Evolutionary conservation across 2,888 invertebrate genomes (phyloP).

Genomic region (Phasia obesa): DNA sequence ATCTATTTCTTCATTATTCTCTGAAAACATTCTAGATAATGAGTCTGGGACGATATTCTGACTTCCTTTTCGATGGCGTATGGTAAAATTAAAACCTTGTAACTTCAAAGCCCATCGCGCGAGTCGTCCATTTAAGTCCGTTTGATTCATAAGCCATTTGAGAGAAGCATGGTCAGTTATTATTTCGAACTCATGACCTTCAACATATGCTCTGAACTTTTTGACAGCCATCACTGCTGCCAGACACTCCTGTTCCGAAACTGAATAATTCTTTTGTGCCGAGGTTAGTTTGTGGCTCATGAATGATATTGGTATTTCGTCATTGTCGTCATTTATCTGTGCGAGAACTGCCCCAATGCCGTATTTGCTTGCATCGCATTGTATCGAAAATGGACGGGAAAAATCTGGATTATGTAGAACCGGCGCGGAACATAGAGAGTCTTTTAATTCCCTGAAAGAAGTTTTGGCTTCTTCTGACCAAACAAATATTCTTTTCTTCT

Average conservation of each 20-base stretch:
- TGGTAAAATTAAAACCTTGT: slow-evolving; percentile 34
- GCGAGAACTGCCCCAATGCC: slow-evolving; percentile 10
- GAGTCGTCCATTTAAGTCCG: slow-evolving; percentile 5
- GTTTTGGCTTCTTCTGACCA: neutral
- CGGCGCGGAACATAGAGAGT: slow-evolving; percentile 8
- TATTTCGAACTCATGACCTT: slow-evolving; percentile 11
- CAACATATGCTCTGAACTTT: slow-evolving; percentile 28
- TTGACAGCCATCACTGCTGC: slow-evolving; percentile 16
- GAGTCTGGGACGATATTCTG: too few species aligned
- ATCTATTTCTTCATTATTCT: neutral
- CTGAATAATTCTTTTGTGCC: slow-evolving; percentile 5
- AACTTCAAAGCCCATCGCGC: slow-evolving; percentile 23
- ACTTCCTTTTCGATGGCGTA: slow-evolving; percentile 20
- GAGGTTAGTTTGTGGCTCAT: slow-evolving; percentile 2
- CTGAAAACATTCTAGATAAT: slow-evolving; percentile 7
- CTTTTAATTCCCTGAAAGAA: slow-evolving; percentile 7
- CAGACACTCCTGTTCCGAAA: slow-evolving; percentile 17
- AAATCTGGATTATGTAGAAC: slow-evolving; percentile 15
- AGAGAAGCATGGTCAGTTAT: slow-evolving; percentile 11
- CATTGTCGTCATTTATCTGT: neutral
- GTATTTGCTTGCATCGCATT: slow-evolving; percentile 21
- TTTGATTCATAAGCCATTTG: slow-evolving; percentile 28
- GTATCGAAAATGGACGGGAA: slow-evolving; percentile 17
- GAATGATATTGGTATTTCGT: neutral
- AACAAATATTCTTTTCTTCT: neutral